Base-by-base conservation (phyloP, 2,797 vertebrate species). In the Dendrocincla fuliginosa region DNA sequence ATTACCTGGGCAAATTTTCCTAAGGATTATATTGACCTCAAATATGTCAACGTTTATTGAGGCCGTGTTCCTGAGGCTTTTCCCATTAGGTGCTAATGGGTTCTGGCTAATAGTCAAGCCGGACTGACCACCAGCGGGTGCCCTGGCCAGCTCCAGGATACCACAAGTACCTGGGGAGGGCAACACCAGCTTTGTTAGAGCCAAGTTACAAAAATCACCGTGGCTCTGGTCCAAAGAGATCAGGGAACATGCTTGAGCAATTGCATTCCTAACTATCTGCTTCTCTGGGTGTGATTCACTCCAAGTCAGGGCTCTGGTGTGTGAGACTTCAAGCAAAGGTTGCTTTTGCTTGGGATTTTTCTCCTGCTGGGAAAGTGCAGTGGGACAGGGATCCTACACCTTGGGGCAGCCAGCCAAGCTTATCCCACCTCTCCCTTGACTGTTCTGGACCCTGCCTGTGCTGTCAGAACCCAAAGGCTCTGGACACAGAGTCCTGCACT, bases 1-100 rank as follows among this genome's bases (percentile, higher is more conserved):
- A 97, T 96, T 97, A 96, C 96, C 92, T 93, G 94, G 71, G 92
- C 78, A 92, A 93, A 93, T 94, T 97, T 97, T 96, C 75, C 49
- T 87, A 85, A 93, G 95, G 89, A 93, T 96, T 96, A 92, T 87
- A 95, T 92, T 85, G 95, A 97, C 96, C 96, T 97, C 96, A 97
- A 96, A 93, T 95, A 96, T 97, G 93, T 92, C 95, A 87, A 85
- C 39, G 15, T 94, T 95, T 93, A 85, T 90, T 95, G 92, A 96
- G 87, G 90, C 84, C 5, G 12, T 94, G 95, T 93, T 96, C 92
- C 89, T 92, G 96, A 97, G 96, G 95, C 92, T 97, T 97, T 97
- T 89, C 92, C 92, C 89, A 92, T 96, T 95, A 96, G 89, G 70
- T 87, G 84, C 81, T 96, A 95, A 97, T 96, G 93, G 86, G 64